These are phyloP conservation scores for Drosophila murphyi DNA, from an alignment of 1,140 invertebrate species.

Conservation along the genomic window DNA sequence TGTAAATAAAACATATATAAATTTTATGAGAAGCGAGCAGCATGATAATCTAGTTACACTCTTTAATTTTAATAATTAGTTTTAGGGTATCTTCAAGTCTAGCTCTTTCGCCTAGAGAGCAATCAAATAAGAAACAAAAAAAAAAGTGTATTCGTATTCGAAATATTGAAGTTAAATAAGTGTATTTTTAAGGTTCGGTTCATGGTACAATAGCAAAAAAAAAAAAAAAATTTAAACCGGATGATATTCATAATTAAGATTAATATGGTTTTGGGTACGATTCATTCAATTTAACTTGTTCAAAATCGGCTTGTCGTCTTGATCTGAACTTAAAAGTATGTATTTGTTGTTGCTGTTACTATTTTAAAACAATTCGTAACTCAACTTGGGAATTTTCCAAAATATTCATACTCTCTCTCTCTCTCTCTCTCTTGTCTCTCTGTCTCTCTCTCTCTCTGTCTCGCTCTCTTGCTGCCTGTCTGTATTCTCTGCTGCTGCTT, in stretches of 20 bases:
- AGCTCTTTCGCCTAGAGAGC: no score
- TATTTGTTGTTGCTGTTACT: neutral
- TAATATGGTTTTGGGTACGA: neutral
- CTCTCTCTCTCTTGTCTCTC: neutral
- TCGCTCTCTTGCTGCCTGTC: slow-evolving; percentile 12
- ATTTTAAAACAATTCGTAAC: neutral
- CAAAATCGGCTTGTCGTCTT: neutral
- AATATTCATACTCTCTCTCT: neutral
- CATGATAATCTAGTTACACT: no score
- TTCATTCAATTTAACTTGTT: neutral
- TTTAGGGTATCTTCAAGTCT: no score
- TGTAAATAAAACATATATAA: no score
- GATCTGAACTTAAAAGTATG: neutral
- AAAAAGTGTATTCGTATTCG: no score
- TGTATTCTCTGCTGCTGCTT: slow-evolving; percentile 25
- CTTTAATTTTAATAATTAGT: no score
- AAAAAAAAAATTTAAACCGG: no score
- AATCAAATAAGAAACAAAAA: no score
- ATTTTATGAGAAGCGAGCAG: no score
- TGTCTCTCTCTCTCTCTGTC: neutral
- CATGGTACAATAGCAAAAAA: no score
- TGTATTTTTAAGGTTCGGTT: neutral
- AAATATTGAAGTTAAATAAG: no score
- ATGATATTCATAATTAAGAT: no score
- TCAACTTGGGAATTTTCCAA: slow-evolving; percentile 35